Percentiles rank a stretch among this genome's conserved stretches.
phyloP scores from a whole-genome alignment of 1,140 invertebrate species.

The Lucilia sericata region DNA sequence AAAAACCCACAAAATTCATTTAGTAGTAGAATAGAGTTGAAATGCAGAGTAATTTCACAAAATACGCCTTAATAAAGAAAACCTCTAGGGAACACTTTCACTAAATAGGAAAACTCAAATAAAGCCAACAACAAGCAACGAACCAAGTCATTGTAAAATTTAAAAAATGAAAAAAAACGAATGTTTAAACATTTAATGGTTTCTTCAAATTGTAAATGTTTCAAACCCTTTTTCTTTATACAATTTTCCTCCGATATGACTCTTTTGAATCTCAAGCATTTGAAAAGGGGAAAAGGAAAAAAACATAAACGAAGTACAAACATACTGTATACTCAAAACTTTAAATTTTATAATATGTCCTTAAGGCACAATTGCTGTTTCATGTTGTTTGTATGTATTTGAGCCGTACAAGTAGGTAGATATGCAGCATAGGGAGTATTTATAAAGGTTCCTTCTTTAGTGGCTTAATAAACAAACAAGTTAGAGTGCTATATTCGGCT shows the following conservation, averaged over 20 bases:
- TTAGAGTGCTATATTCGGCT: too few relatives aligned
- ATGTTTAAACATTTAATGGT: slow-evolving; percentile 22
- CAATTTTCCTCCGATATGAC: too few relatives aligned
- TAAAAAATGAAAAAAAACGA: not conserved
- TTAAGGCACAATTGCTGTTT: slow-evolving; percentile 24
- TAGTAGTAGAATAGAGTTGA: not conserved
- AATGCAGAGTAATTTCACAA: not conserved
- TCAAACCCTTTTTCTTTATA: not conserved
- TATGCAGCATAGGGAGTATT: too few relatives aligned
- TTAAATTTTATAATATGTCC: slow-evolving; percentile 23
- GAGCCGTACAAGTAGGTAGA: too few relatives aligned
- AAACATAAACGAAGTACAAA: not conserved
- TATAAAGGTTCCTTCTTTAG: too few relatives aligned
- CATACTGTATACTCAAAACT: not conserved
- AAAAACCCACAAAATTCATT: not conserved
- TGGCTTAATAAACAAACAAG: too few relatives aligned
- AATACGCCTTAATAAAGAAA: not conserved
- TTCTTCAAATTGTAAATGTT: not conserved
- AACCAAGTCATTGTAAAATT: not conserved
- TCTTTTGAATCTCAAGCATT: too few relatives aligned
- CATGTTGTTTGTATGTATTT: not conserved
- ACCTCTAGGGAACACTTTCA: slow-evolving; percentile 29
- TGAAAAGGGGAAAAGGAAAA: not conserved
- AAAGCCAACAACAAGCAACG: not conserved
- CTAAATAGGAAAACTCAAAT: slow-evolving; percentile 28